phyloP scores from a whole-genome alignment of 92 coral and sea anemone genomes.

The Epizoanthus stellaris region DNA sequence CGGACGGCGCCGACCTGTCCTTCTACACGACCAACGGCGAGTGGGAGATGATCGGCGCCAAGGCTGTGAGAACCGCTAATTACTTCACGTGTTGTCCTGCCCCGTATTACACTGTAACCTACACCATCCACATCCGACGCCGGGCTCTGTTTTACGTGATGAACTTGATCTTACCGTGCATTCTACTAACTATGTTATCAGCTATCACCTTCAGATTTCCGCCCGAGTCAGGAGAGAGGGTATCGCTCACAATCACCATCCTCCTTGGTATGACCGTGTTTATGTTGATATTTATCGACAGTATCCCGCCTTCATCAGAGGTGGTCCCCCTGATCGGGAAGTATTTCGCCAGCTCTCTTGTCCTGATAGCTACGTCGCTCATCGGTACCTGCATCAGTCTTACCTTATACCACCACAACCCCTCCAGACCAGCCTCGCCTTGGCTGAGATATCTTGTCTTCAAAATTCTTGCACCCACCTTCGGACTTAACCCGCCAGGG shows the following conservation, averaged over 20 bases:
- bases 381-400: conserved; percentile 74
- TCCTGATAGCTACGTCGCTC: conserved; percentile 72
- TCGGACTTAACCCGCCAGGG: conserved; percentile 64
- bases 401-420: conserved; percentile 72
- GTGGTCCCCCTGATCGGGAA: conserved; percentile 84
- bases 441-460: conserved; percentile 72
- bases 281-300: conserved; percentile 75
- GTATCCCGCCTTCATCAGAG: conserved; percentile 79
- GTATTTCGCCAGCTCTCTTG: conserved; percentile 72
- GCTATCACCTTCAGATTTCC: conserved; percentile 69
- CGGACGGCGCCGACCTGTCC: conserved; percentile 68
- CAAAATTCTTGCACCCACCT: conserved; percentile 67
- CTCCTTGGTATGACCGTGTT: conserved; percentile 84
- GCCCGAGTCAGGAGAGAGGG: conserved; percentile 81
- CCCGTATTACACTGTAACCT: conserved; percentile 65
- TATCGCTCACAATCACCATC: conserved; percentile 78
- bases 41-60: conserved; percentile 73
- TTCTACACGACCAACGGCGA: conserved; percentile 73
- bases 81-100: conserved; percentile 57
- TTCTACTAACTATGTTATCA: conserved; percentile 74
- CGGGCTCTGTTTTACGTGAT: conserved; percentile 77
- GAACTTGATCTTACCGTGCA: conserved; percentile 80
- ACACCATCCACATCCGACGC: conserved; percentile 69
- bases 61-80: conserved; percentile 47
- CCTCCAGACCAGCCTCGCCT: conserved; percentile 61